These are phyloP conservation scores for Echinops telfairi DNA, from an alignment of 2,113 vertebrate species.

Conservation along the genomic window DNA sequence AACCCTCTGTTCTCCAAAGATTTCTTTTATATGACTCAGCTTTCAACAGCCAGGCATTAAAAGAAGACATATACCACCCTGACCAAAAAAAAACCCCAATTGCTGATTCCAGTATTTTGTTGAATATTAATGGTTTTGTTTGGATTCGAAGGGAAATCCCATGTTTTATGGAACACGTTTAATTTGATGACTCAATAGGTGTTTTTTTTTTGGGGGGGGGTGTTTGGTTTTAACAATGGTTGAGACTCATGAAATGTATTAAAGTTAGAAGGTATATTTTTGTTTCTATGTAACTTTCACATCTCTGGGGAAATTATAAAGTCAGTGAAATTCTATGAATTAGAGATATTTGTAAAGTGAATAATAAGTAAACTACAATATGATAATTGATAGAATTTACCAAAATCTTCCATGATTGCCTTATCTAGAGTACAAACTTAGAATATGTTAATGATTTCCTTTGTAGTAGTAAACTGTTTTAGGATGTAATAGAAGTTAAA, in stretches of 20 bases:
- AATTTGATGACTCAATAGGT: constrained; percentile 30
- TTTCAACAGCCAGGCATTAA: constrained; percentile 70
- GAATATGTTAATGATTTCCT: constrained; percentile 45
- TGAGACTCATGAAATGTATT: constrained; percentile 53
- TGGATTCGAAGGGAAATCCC: constrained; percentile 29
- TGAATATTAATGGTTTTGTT: constrained; percentile 52
- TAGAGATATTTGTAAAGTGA: constrained; percentile 58
- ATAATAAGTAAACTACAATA: constrained; percentile 47
- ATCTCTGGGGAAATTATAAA: constrained; percentile 57
- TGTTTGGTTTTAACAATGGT: background rate
- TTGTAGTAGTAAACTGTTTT: constrained; percentile 52
- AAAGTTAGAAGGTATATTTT: constrained; percentile 44
- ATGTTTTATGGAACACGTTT: constrained; percentile 54
- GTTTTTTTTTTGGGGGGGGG: no score
- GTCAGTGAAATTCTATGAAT: constrained; percentile 53
- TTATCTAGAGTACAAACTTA: constrained; percentile 37
- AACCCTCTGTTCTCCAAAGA: constrained; percentile 66
- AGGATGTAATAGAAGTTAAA: constrained; percentile 48
- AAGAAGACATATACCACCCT: constrained; percentile 64
- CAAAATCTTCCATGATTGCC: constrained; percentile 18
- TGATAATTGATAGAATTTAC: constrained; percentile 36
- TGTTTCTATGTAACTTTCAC: constrained; percentile 3
- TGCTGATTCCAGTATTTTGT: constrained; percentile 58
- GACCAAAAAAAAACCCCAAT: background rate
- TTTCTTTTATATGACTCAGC: constrained; percentile 64